Evolutionary conservation across 2,113 vertebrate species (phyloP).

Genomic region (Rhabdomys dilectus): DNA sequence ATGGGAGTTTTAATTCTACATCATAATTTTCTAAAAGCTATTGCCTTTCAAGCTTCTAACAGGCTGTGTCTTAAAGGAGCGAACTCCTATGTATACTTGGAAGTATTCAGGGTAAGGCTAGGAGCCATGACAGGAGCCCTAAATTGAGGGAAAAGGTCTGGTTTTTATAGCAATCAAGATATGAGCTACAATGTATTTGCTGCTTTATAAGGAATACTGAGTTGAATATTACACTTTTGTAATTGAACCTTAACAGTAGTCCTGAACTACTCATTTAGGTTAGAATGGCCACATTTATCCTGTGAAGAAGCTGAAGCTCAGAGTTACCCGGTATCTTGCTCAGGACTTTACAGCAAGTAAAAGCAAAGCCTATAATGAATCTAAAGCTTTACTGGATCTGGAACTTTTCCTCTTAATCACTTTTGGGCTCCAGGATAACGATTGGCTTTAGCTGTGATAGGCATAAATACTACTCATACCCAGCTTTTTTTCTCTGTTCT

Average conservation of each 20-base stretch:
- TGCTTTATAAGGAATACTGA: background rate
- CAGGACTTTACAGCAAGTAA: background rate
- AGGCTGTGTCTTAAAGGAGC: background rate
- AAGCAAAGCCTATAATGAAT: background rate
- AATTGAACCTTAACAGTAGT: constrained; percentile 10
- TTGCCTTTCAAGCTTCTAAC: background rate
- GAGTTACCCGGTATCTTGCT: background rate
- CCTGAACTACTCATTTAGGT: background rate
- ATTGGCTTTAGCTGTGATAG: background rate
- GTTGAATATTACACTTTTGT: background rate
- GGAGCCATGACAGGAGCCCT: background rate
- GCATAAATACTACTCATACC: background rate
- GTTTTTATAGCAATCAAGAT: background rate
- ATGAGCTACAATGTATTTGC: background rate
- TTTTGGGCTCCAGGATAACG: background rate
- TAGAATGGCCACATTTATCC: background rate
- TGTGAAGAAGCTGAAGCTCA: constrained; percentile 16
- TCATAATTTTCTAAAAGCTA: constrained; percentile 27
- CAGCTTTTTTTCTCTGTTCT: background rate
- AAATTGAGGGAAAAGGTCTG: background rate
- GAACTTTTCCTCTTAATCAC: background rate
- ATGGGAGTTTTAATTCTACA: background rate
- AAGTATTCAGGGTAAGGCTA: constrained; percentile 5
- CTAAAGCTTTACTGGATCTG: background rate
- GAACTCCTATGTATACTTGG: background rate